These are phyloP conservation scores for Grammomys dolichurus DNA, from an alignment of 2,113 vertebrate genomes.

Conservation along the genomic window DNA sequence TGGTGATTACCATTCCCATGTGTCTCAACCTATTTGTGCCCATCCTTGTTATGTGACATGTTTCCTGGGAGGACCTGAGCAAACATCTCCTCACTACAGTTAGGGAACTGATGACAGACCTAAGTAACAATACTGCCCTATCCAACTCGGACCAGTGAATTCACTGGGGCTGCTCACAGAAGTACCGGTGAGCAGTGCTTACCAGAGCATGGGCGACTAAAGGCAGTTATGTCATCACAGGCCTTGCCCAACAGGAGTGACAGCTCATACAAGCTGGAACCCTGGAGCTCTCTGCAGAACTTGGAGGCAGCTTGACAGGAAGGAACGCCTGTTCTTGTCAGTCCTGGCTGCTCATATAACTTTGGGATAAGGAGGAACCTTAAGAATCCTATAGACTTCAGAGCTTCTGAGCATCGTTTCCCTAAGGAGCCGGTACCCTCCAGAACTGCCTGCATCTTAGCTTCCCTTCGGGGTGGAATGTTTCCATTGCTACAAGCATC, in stretches of 20 bases:
- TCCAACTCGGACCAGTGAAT: neutral
- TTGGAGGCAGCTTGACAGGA: neutral
- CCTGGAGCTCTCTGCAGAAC: neutral
- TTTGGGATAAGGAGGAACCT: neutral
- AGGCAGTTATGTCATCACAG: neutral
- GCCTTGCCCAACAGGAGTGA: neutral
- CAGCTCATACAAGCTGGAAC: neutral
- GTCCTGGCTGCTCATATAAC: neutral
- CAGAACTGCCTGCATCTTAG: neutral
- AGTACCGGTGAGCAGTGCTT: neutral
- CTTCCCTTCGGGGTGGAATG: neutral
- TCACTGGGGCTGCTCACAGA: neutral
- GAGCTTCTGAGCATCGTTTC: neutral
- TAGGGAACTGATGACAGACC: neutral
- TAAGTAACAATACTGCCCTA: too few species aligned
- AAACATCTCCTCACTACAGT: neutral
- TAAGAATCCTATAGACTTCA: neutral
- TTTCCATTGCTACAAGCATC: neutral
- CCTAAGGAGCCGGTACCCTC: neutral
- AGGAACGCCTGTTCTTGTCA: neutral
- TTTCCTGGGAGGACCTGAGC: too few species aligned
- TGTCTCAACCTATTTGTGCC: neutral
- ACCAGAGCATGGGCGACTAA: neutral
- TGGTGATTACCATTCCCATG: rapidly evolving
- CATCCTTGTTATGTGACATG: neutral